Conservation (phyloP, 2,113 vertebrate genomes). For the Silurus asotus region DNA sequence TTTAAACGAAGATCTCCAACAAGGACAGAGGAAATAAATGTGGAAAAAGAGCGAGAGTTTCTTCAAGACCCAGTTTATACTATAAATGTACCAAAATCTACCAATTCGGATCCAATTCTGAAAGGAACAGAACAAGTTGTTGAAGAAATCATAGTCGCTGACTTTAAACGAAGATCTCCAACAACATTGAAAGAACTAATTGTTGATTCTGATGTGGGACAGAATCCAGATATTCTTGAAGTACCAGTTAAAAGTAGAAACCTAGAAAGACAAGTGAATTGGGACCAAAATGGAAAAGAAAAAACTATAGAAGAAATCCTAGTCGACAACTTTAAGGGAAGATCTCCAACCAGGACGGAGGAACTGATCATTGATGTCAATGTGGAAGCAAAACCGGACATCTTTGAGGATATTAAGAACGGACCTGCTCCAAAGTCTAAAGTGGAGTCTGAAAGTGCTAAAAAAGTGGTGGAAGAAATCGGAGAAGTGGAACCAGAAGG, state of each 20-base stretch:
- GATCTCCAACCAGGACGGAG: not conserved
- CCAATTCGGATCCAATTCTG: not conserved
- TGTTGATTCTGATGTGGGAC: not conserved
- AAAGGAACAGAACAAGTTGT: not conserved
- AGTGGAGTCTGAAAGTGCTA: not conserved
- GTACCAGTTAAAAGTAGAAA: not conserved
- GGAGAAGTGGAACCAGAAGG: not conserved
- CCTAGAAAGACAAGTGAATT: not conserved
- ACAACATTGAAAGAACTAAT: not conserved
- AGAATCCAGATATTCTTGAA: not conserved
- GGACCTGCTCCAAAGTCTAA: not conserved
- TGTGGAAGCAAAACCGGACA: not conserved
- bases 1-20: slow-evolving; percentile 15
- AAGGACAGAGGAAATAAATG: slow-evolving; percentile 1
- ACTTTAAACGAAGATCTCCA: not conserved
- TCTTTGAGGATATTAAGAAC: not conserved
- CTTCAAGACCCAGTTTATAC: not conserved
- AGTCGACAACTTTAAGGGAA: not conserved
- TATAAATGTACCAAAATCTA: not conserved
- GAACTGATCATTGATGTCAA: not conserved
- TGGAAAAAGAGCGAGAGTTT: not conserved
- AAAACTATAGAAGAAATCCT: not conserved
- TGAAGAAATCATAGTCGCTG: not conserved
- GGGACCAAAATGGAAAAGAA: not conserved
- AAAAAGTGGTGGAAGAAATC: not conserved